phyloP scores from a whole-genome alignment of 2,113 vertebrate species.

The Rhinolophus sinicus region DNA sequence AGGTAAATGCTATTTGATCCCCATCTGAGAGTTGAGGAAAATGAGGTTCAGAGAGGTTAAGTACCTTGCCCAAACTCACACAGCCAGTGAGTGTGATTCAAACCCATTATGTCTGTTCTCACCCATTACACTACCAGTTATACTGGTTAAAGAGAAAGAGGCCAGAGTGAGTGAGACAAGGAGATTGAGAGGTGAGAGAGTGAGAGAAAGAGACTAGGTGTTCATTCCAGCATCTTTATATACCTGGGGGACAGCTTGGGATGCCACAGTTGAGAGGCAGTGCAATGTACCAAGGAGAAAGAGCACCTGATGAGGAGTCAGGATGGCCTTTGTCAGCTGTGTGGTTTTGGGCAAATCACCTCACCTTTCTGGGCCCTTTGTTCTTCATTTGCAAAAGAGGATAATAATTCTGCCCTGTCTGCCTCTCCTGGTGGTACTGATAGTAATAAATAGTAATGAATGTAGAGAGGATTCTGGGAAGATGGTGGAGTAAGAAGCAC shows the following conservation, averaged over 20 bases:
- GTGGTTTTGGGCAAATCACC: background rate
- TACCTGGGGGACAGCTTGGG: background rate
- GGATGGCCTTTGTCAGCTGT: background rate
- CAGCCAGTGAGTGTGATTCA: background rate
- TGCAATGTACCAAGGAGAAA: background rate
- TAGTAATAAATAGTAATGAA: background rate
- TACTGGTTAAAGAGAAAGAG: background rate
- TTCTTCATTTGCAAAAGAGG: background rate
- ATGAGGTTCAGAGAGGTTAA: background rate
- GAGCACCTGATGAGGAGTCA: background rate
- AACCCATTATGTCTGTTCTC: background rate
- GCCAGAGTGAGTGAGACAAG: background rate
- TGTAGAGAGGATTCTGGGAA: background rate
- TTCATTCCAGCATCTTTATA: background rate
- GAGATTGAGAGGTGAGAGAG: background rate
- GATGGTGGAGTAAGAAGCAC: background rate
- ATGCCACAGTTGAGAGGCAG: background rate
- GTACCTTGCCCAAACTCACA: background rate
- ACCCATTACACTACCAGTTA: background rate
- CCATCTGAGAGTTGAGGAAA: background rate
- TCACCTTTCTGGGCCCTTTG: background rate
- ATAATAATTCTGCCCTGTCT: background rate
- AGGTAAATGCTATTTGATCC: background rate
- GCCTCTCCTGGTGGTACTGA: background rate
- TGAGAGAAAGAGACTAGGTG: background rate